Percentiles rank a stretch among this genome's conserved stretches.
phyloP scores from a whole-genome alignment of 2,888 invertebrate species.

The Lochmaea crataegi region DNA sequence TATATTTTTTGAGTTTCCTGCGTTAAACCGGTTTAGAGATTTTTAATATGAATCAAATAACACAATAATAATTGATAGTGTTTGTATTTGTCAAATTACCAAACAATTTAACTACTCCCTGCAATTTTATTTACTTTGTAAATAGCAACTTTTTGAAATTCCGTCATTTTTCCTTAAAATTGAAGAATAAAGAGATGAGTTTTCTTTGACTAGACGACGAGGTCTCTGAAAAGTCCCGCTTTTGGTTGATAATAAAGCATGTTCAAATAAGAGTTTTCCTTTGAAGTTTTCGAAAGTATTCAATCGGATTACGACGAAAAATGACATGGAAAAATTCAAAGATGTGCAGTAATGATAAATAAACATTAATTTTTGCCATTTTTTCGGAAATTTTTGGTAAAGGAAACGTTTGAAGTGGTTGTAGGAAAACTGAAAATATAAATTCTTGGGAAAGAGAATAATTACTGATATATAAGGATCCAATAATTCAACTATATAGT shows the following conservation, averaged over 20 bases:
- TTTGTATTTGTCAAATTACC: not conserved
- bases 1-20: too few relatives aligned
- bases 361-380: not conserved
- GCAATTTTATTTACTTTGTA: not conserved
- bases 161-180: conserved; percentile 1
- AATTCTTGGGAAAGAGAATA: too few relatives aligned
- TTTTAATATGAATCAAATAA: too few relatives aligned
- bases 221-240: conserved; percentile 20
- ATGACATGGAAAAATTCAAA: conserved; percentile 29
- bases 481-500: too few relatives aligned
- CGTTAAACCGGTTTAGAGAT: too few relatives aligned
- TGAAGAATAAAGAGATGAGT: not conserved
- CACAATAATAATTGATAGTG: not conserved
- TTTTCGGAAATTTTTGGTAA: conserved; percentile 2
- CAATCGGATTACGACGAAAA: conserved; percentile 34
- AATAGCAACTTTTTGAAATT: not conserved
- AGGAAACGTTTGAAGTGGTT: too few relatives aligned
- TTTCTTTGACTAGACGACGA: conserved; percentile 14
- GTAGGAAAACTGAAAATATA: too few relatives aligned
- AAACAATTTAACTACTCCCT: not conserved
- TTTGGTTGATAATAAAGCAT: conserved; percentile 33
- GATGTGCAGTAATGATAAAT: not conserved
- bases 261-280: conserved; percentile 34
- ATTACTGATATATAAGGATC: too few relatives aligned
- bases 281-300: conserved; percentile 28